Percentiles rank a stretch among this genome's conserved stretches.
Evolutionary conservation across 2,113 vertebrate species (phyloP).

Genomic region (Macaca fascicularis): T2T-MFA8v1.1 NC_088394.1:16888001-16888500

Average conservation of each 20-base stretch:
- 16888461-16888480: background rate
- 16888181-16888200: background rate
- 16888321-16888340: background rate
- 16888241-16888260: background rate
- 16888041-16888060: too few relatives aligned
- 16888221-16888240: background rate
- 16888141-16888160: background rate
- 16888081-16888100: background rate
- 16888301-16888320: background rate
- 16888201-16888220: background rate
- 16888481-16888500: fast-evolving
- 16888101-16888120: background rate
- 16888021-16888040: background rate
- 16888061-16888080: too few relatives aligned
- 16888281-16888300: background rate
- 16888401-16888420: background rate
- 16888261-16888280: too few relatives aligned
- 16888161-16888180: background rate
- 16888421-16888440: background rate
- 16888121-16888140: background rate
- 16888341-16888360: background rate
- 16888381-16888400: background rate
- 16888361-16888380: background rate
- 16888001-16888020: background rate
- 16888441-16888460: background rate